Conservation (phyloP, 2,888 invertebrate species). For the Nomada goodeniana region DNA sequence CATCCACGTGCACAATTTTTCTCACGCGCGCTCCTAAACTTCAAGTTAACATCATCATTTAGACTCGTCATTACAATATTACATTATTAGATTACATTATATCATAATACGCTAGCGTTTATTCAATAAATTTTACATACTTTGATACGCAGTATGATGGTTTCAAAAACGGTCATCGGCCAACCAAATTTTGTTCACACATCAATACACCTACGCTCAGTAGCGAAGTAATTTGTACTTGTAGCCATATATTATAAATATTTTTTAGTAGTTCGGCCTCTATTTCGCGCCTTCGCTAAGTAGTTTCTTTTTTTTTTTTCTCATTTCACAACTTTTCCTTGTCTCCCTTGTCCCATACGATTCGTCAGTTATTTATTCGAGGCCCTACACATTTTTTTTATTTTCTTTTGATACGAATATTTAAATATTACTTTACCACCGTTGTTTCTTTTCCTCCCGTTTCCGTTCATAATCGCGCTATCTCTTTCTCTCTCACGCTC, state of each 20-base stretch:
- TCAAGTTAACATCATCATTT: constrained; percentile 84
- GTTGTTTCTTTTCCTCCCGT: constrained; percentile 60
- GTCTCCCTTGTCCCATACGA: constrained; percentile 74
- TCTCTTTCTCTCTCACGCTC: constrained; percentile 18
- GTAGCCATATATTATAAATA: constrained; percentile 85
- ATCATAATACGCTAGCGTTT: constrained; percentile 84
- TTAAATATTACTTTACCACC: constrained; percentile 81
- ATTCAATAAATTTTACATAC: constrained; percentile 85
- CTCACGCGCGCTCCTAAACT: constrained; percentile 82
- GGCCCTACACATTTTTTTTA: constrained; percentile 82
- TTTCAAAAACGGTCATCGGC: constrained; percentile 84
- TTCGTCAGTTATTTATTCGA: constrained; percentile 79
- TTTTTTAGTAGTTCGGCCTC: constrained; percentile 82
- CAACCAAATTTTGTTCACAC: constrained; percentile 85
- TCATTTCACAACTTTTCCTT: constrained; percentile 60
- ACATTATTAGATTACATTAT: constrained; percentile 85
- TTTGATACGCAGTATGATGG: constrained; percentile 85
- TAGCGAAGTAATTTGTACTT: constrained; percentile 85
- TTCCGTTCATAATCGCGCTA: constrained; percentile 36
- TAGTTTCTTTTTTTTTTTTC: constrained; percentile 70
- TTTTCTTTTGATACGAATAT: constrained; percentile 83
- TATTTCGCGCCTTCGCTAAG: constrained; percentile 67
- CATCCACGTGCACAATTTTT: constrained; percentile 77
- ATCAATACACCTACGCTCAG: constrained; percentile 84
- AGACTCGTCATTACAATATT: constrained; percentile 85